These are phyloP conservation scores for Heterodera filipjevi DNA, from an alignment of 2,888 invertebrate genomes.

Conservation along the genomic window DNA sequence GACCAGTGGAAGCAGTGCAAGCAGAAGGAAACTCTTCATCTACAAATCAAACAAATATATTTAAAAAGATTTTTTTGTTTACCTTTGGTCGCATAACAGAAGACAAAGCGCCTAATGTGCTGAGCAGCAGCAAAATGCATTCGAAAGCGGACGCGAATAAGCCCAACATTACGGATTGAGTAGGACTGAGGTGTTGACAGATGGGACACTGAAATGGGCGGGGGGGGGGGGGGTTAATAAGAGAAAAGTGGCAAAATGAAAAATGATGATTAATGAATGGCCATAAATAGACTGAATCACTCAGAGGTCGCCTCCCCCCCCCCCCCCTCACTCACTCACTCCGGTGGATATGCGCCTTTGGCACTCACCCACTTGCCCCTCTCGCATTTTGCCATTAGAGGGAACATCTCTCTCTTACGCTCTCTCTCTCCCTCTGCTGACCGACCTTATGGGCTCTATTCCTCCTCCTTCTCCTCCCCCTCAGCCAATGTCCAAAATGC, in stretches of 20 bases:
- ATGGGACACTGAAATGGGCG: not conserved
- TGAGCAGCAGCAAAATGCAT: slow-evolving; percentile 36
- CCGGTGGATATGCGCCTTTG: too few relatives aligned
- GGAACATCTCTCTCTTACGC: too few relatives aligned
- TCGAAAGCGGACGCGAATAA: slow-evolving; percentile 32
- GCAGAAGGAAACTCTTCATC: not conserved
- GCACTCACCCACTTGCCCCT: too few relatives aligned
- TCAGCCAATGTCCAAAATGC: not conserved
- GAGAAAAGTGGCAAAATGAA: not conserved
- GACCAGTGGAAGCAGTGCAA: slow-evolving; percentile 33
- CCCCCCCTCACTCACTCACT: too few relatives aligned
- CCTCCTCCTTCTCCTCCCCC: not conserved
- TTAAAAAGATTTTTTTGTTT: not conserved
- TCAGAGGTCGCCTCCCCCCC: too few relatives aligned
- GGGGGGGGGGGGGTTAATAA: not conserved
- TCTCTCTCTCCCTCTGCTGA: not conserved
- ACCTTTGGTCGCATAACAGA: slow-evolving; percentile 39
- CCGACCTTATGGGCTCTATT: slow-evolving; percentile 29
- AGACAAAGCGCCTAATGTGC: slow-evolving; percentile 37
- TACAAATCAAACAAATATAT: not conserved
- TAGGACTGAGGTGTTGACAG: slow-evolving; percentile 5
- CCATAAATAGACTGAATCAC: too few relatives aligned
- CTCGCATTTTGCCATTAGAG: too few relatives aligned
- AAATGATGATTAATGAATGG: not conserved
- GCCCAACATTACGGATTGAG: slow-evolving; percentile 29